Conservation (phyloP, 2,113 vertebrate genomes). For the Canis aureus region DNA sequence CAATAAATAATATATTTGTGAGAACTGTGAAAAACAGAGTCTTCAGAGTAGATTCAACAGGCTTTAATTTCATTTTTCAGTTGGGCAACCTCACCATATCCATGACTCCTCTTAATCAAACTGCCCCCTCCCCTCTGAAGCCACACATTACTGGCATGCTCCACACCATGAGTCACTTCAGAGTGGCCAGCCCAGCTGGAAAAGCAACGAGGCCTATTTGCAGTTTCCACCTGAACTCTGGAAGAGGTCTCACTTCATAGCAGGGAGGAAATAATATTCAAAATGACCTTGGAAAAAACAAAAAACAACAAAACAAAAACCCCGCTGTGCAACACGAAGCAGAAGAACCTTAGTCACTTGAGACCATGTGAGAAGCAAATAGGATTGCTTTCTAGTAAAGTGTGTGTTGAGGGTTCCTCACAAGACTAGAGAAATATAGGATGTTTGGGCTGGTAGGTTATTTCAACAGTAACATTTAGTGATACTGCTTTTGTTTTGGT, state of each 20-base stretch:
- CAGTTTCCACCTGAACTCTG: constrained; percentile 43
- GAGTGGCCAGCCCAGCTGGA: neutral
- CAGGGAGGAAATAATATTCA: constrained; percentile 56
- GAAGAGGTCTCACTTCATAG: neutral
- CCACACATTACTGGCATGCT: neutral
- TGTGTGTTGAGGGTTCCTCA: neutral
- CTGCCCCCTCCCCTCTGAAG: neutral
- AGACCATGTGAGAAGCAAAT: neutral
- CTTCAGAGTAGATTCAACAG: neutral
- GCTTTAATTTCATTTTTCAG: constrained; percentile 39
- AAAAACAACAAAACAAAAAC: neutral
- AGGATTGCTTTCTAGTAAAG: neutral
- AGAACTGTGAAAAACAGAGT: neutral
- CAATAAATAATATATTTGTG: neutral
- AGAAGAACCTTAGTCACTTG: neutral
- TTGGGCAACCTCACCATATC: neutral
- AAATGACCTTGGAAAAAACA: constrained; percentile 38
- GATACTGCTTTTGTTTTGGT: neutral
- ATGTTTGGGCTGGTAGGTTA: neutral
- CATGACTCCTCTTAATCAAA: neutral
- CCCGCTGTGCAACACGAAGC: neutral
- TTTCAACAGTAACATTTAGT: neutral
- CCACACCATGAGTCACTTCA: neutral
- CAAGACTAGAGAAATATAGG: neutral
- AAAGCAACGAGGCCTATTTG: constrained; percentile 21